phyloP scores from a whole-genome alignment of 2,797 vertebrate species.

The Semotilus atromaculatus region DNA sequence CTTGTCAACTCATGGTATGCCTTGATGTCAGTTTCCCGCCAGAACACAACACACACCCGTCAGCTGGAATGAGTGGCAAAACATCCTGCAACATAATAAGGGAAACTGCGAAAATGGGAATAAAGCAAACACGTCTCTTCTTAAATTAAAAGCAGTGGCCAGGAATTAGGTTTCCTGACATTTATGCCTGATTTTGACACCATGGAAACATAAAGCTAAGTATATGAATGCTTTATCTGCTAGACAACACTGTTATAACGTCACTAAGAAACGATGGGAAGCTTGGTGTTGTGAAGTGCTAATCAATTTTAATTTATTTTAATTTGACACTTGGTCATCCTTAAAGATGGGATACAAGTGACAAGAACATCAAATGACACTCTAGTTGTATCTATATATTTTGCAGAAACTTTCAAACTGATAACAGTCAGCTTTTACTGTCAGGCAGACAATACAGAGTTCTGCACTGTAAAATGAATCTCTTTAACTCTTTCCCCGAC shows the following conservation, averaged over 20 bases:
- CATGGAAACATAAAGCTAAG: background rate
- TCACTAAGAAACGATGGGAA: background rate
- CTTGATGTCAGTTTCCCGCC: background rate
- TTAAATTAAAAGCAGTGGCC: background rate
- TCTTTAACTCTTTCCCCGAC: background rate
- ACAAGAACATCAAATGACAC: too few species aligned
- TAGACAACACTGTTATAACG: background rate
- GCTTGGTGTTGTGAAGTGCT: background rate
- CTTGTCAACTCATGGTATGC: background rate
- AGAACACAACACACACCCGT: background rate
- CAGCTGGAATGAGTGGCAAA: background rate
- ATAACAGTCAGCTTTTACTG: background rate
- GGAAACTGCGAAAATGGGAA: background rate
- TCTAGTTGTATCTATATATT: too few species aligned
- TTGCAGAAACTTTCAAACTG: background rate
- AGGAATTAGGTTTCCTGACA: background rate
- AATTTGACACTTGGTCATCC: background rate
- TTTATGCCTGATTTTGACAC: background rate
- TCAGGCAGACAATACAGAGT: background rate
- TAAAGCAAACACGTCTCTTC: background rate
- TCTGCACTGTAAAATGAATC: background rate
- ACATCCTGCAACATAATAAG: background rate
- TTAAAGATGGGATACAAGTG: background rate
- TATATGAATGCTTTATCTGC: background rate
- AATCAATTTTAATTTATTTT: too few species aligned